Conservation (phyloP, 2,797 vertebrate species). For the Rhinatrema bivittatum region DNA sequence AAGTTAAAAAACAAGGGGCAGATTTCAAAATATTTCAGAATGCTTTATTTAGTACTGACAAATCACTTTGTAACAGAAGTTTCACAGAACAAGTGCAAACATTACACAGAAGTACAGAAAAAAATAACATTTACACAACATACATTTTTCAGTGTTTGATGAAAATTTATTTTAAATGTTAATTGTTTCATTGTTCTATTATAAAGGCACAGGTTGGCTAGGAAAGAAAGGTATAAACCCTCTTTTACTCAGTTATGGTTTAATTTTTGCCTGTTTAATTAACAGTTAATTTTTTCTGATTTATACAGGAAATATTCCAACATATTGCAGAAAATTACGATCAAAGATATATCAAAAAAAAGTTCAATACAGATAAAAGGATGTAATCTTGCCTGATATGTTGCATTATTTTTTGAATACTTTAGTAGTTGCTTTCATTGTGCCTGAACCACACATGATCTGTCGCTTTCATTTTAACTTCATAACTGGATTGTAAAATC, state of each 20-base stretch:
- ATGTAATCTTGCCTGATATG: too few species aligned
- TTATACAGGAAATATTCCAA: slow-evolving; percentile 1
- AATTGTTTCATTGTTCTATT: slow-evolving; percentile 66
- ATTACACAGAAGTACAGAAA: slow-evolving; percentile 38
- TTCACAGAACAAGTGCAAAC: slow-evolving; percentile 49
- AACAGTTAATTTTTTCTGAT: slow-evolving; percentile 30
- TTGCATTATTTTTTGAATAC: too few species aligned
- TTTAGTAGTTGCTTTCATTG: not conserved
- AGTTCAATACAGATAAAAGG: slow-evolving; percentile 13
- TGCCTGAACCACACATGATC: not conserved
- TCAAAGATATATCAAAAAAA: slow-evolving; percentile 1
- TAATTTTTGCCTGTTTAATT: slow-evolving; percentile 10
- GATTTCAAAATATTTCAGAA: too few species aligned
- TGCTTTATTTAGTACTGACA: too few species aligned
- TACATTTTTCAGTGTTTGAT: slow-evolving; percentile 67
- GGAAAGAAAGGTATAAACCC: slow-evolving; percentile 49
- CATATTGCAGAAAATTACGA: slow-evolving; percentile 5
- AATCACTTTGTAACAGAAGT: slow-evolving; percentile 49
- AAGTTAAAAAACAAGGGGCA: not conserved
- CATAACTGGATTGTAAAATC: not conserved
- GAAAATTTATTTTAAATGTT: slow-evolving; percentile 63
- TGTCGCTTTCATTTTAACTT: not conserved
- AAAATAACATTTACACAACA: slow-evolving; percentile 58
- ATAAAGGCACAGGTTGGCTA: slow-evolving; percentile 91
- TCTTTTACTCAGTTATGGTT: slow-evolving; percentile 20